A percentile compares a stretch with the other conserved stretches of the same genome.
Evolutionary conservation across 1,140 invertebrate species (phyloP).

Genomic region (Parasteatoda tepidariorum): DNA sequence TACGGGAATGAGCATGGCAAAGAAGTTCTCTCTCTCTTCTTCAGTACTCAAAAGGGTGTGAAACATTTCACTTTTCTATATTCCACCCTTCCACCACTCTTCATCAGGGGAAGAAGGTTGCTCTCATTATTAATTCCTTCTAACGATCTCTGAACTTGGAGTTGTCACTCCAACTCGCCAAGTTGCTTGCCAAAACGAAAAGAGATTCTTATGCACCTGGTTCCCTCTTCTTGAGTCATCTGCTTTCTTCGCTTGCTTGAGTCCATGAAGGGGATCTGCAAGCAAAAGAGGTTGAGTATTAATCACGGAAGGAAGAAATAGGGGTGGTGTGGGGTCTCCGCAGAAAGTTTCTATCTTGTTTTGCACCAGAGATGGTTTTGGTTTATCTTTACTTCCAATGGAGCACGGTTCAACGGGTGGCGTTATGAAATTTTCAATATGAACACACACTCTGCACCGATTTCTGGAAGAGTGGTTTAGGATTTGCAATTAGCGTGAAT

Average conservation of each 20-base stretch:
- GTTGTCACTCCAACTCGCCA: constrained; percentile 50
- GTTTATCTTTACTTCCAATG: constrained; percentile 52
- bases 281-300: constrained; percentile 44
- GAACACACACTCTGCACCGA: constrained; percentile 16
- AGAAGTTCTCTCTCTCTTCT: constrained; percentile 12
- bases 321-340: neutral
- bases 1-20: constrained; percentile 18
- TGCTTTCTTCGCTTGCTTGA: constrained; percentile 49
- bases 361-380: constrained; percentile 34
- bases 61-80: constrained; percentile 47
- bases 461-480: constrained; percentile 49
- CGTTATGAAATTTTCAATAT: constrained; percentile 61
- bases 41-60: constrained; percentile 59
- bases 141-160: constrained; percentile 58
- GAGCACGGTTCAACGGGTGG: constrained; percentile 53
- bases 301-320: constrained; percentile 28
- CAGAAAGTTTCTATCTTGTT: constrained; percentile 22
- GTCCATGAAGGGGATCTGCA: constrained; percentile 6
- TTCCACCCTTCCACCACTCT: constrained; percentile 19
- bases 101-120: constrained; percentile 49
- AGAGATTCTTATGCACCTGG: constrained; percentile 40
- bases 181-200: constrained; percentile 23
- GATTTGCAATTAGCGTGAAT: constrained; percentile 60
- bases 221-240: constrained; percentile 48
- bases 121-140: constrained; percentile 55